Evolutionary conservation across 2,797 vertebrate genomes (phyloP).

Genomic region (Notolabrus celidotus): DNA sequence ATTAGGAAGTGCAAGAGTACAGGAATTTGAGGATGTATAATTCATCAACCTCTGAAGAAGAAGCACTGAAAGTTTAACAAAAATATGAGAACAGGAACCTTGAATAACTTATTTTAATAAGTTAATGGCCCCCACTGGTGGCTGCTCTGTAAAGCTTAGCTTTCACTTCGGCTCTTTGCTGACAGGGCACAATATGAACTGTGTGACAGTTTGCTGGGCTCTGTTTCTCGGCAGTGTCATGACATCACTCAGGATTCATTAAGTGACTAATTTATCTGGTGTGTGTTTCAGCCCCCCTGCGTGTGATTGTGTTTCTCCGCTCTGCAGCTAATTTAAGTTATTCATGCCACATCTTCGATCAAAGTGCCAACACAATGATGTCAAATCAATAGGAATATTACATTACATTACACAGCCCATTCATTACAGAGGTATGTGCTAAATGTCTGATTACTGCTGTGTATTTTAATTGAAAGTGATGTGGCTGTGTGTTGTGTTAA

Average conservation of each 20-base stretch:
- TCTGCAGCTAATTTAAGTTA: constrained; percentile 20
- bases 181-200: background rate
- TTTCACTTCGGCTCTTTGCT: background rate
- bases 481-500: background rate
- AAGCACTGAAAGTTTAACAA: background rate
- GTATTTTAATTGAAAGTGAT: constrained; percentile 32
- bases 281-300: background rate
- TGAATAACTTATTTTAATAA: background rate
- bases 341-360: constrained; percentile 19
- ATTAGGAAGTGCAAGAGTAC: background rate
- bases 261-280: background rate
- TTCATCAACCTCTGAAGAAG: background rate
- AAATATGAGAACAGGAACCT: background rate
- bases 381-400: constrained; percentile 28
- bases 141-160: background rate
- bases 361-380: constrained; percentile 27
- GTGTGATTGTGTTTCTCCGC: constrained; percentile 26
- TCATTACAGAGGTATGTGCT: constrained; percentile 20
- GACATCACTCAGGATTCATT: constrained; percentile 26
- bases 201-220: constrained; percentile 16
- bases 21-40: background rate
- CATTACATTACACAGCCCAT: constrained; percentile 20
- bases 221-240: constrained; percentile 17
- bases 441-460: constrained; percentile 18
- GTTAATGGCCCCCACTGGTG: background rate